Conservation (phyloP, 2,888 invertebrate species). For the Acronicta leporina region DNA sequence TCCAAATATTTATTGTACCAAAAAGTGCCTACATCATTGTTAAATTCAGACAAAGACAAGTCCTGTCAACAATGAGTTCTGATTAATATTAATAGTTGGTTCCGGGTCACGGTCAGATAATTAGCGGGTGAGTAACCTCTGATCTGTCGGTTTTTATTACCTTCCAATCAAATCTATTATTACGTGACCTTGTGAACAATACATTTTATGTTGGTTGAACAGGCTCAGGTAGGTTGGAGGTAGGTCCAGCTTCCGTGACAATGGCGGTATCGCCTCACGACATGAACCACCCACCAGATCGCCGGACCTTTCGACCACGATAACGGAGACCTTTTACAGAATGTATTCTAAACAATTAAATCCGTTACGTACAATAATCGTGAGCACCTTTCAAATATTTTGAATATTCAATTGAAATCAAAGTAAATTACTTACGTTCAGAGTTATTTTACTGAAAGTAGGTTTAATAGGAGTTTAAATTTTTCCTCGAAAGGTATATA, state of each 20-base stretch:
- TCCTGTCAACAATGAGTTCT: conserved; percentile 64
- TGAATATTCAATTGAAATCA: conserved; percentile 52
- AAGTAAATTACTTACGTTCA: conserved; percentile 19
- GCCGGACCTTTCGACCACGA: conserved; percentile 59
- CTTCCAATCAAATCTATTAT: conserved; percentile 69
- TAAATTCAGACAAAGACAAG: conserved; percentile 45
- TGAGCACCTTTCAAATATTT: conserved; percentile 65
- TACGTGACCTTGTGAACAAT: conserved; percentile 67
- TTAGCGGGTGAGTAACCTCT: conserved; percentile 77
- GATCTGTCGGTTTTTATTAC: conserved; percentile 67
- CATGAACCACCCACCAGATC: conserved; percentile 36
- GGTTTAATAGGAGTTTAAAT: neutral
- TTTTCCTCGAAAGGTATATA: neutral
- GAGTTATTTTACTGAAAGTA: conserved; percentile 28
- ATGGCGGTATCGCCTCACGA: conserved; percentile 65
- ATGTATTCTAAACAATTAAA: conserved; percentile 58
- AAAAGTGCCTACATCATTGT: conserved; percentile 18
- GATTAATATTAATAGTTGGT: conserved; percentile 66
- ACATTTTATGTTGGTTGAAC: conserved; percentile 53
- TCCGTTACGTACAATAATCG: conserved; percentile 54
- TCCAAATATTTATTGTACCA: neutral
- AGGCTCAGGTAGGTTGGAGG: conserved; percentile 55
- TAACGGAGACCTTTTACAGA: conserved; percentile 54
- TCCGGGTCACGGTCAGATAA: conserved; percentile 64
- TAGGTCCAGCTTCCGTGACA: conserved; percentile 72